A percentile compares a stretch with the other conserved stretches of the same genome.
These are phyloP conservation scores for Tachina lurida DNA, from an alignment of 2,888 invertebrate genomes.

Conservation along the genomic window DNA sequence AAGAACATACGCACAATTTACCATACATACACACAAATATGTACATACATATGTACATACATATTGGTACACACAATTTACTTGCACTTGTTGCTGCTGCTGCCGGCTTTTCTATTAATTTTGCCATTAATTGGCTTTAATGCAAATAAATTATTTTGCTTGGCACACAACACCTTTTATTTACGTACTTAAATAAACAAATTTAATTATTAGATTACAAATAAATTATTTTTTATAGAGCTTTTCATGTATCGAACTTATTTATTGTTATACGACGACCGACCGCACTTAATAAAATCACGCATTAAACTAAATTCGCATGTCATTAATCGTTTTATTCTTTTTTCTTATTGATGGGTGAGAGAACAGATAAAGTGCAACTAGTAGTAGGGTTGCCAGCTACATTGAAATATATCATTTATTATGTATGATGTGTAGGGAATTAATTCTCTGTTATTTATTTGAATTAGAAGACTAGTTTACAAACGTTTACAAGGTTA, in stretches of 20 bases:
- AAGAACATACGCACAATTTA: neutral
- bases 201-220: conserved; percentile 20
- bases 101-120: conserved; percentile 25
- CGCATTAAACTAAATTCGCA: conserved; percentile 43
- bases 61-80: neutral
- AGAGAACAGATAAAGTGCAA: neutral
- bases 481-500: no score
- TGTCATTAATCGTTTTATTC: conserved; percentile 36
- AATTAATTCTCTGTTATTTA: no score
- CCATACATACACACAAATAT: neutral
- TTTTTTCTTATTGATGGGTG: neutral
- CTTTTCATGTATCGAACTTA: conserved; percentile 3
- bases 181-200: neutral
- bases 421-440: no score
- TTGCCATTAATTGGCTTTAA: neutral
- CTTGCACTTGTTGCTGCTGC: neutral
- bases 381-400: neutral
- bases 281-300: conserved; percentile 42
- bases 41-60: neutral
- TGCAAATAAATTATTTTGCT: conserved; percentile 19
- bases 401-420: no score
- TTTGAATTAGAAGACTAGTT: no score
- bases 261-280: conserved; percentile 4
- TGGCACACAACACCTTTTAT: neutral
- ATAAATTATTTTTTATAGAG: conserved; percentile 11